Base-by-base conservation (phyloP, 2,797 vertebrate species). In the Halcyon leucocephala region DNA sequence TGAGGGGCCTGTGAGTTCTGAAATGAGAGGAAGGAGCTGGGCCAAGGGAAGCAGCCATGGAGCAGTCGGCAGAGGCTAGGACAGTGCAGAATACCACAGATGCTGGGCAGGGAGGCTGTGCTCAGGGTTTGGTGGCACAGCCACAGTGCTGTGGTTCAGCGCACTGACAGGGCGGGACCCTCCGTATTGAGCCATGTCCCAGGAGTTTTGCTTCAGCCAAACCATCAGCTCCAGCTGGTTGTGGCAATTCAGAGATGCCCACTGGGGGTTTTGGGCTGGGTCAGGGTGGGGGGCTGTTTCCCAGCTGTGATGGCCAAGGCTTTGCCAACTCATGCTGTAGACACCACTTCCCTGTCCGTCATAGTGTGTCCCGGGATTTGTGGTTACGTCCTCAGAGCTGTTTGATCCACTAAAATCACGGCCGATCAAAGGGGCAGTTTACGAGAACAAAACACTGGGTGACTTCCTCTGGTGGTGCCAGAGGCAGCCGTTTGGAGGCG, bases 391-490 rank as follows among this genome's bases (percentile, higher is more conserved):
- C 89, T 94, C 76, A 8, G 91, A 78, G 89, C 76, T 78, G 91
- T 95, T 96, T 95, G 94, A 96, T 97, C 95, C 82, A 0, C 76
- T 79, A 12, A 72, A 91, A 85, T 83, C 29, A 4, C 70, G 90
- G 80, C 82, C 70, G 95, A 96, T 95, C 95, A 96, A 96, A 97
- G 94, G 87, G 91, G 91, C 85, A 84, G 95, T 74, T 96, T 93
- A 93, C 28, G 48, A 89, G 96, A 96, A 95, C 80, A 81, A 35
- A 85, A 92, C 64, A 44, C 94, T 90, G 95, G 90, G 89, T 95
- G 80, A 96, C 85, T 96, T 97, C 93, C 96, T 96, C 90, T 1
- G 2, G 49, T 73, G 92, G 86, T 97, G 96, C 94, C 94, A 93
- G 80, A 94, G 90, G 72, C 93, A 91, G 93, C 33, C 41, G 37